Base-by-base conservation (phyloP, 1,140 invertebrate species). In the Cecropterus lyciades region DNA sequence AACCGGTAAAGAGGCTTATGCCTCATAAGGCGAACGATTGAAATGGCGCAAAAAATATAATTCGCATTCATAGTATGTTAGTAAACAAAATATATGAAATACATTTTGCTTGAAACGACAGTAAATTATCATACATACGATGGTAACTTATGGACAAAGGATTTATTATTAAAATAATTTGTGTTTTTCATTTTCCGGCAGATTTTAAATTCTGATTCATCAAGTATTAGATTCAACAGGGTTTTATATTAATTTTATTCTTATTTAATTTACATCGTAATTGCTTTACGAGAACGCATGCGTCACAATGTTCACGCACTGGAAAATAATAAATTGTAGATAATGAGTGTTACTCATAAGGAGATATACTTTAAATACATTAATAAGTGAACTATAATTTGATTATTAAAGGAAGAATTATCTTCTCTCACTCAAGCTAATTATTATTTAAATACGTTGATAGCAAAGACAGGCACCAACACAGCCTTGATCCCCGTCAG, bases 41-140 rank as follows among this genome's bases (percentile, higher is more conserved):
- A 80, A 73, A 83, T 74, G 65, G 72, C 33, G 48, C 53, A 68
- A 75, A 83, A 82, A 79, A 75, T 76, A 43, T 42, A 65, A 75
- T 80, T 84, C 62, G 72, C 70, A 83, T 80, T 81, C 75, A 67
- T 30, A 33, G 46, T 67, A 65, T 79, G 74, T 84, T 77, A 71
- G 78, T 85, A 85, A 82, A 85, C 81, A 84, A 73, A 75, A 60
- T 69, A 52, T 64, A 75, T 64, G 72, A 73, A 72, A 73, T 71
- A 64, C 67, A 55, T 14, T 43, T 45, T 43, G 43, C 20, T 46
- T 62, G 37, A 46, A 65, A 65, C 56, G 33, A 49, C 40, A 53
- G 42, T 9, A 13, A 65, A 65, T 59, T 37, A 37, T 11, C 33
- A 37, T 37, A 37, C 53, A 56, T 49, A 16, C 6, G 43, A 48